Evolutionary conservation across 2,888 invertebrate genomes (phyloP).

Genomic region (Euphydryas editha): DNA sequence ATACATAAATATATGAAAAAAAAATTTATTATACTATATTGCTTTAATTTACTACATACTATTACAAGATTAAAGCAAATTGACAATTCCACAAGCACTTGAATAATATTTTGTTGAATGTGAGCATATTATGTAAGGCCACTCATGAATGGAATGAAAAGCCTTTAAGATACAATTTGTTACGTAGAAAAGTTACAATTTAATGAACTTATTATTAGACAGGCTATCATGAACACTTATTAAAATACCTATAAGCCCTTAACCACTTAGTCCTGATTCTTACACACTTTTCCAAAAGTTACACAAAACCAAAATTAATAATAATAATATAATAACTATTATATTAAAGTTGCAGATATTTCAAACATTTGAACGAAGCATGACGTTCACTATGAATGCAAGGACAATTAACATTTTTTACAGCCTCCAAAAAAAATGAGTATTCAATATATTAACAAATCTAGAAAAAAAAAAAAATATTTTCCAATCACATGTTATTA

Average conservation of each 20-base stretch:
- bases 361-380: no score
- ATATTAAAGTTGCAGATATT: no score
- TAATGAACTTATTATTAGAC: constrained; percentile 4
- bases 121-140: constrained; percentile 33
- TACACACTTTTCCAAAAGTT: background rate
- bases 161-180: constrained; percentile 14
- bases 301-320: background rate
- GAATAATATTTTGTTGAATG: background rate
- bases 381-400: no score
- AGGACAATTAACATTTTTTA: background rate
- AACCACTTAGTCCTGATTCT: background rate
- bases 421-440: background rate
- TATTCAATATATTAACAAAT: background rate
- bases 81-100: constrained; percentile 29
- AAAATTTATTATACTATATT: constrained; percentile 32
- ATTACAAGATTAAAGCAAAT: constrained; percentile 35
- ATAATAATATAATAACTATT: no score
- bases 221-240: background rate
- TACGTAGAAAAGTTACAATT: constrained; percentile 10
- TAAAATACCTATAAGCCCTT: background rate
- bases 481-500: background rate
- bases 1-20: constrained; percentile 20
- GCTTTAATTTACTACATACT: constrained; percentile 34
- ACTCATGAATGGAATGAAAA: constrained; percentile 37
- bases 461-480: background rate